Evolutionary conservation across 2,113 vertebrate genomes (phyloP).

Genomic region (Pelvicachromis taeniatus): DNA sequence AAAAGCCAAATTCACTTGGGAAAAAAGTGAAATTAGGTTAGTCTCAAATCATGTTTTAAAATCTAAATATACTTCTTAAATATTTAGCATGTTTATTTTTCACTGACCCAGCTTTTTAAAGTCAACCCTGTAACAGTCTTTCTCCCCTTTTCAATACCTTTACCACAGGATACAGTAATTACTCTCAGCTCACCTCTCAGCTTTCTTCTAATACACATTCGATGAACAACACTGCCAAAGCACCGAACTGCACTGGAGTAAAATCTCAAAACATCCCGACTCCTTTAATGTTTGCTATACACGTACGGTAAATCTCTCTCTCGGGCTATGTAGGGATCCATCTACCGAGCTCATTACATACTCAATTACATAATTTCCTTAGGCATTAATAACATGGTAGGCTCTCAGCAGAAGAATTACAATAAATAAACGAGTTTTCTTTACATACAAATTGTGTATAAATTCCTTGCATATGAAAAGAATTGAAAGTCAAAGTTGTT

Average conservation of each 20-base stretch:
- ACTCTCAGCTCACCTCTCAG: background rate
- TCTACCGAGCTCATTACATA: background rate
- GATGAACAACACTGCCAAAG: background rate
- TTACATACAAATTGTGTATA: background rate
- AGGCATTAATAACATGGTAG: background rate
- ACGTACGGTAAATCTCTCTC: background rate
- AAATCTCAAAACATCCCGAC: background rate
- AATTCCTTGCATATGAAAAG: background rate
- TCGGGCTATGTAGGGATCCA: background rate
- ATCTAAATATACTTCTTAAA: background rate
- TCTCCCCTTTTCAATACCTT: background rate
- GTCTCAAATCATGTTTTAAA: background rate
- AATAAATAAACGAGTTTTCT: background rate
- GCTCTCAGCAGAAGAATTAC: background rate
- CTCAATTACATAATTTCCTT: background rate
- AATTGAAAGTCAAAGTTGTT: accelerated
- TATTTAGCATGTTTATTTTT: background rate
- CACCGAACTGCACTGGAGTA: background rate
- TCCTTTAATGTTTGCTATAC: background rate
- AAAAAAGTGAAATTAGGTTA: background rate
- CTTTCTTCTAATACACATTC: background rate
- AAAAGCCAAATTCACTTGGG: background rate
- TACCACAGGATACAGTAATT: background rate
- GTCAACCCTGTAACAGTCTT: background rate
- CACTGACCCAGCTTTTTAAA: background rate